Percentiles rank a stretch among this genome's conserved stretches.
phyloP scores from a whole-genome alignment of 2,113 vertebrate genomes.

The Bucco capensis region DNA sequence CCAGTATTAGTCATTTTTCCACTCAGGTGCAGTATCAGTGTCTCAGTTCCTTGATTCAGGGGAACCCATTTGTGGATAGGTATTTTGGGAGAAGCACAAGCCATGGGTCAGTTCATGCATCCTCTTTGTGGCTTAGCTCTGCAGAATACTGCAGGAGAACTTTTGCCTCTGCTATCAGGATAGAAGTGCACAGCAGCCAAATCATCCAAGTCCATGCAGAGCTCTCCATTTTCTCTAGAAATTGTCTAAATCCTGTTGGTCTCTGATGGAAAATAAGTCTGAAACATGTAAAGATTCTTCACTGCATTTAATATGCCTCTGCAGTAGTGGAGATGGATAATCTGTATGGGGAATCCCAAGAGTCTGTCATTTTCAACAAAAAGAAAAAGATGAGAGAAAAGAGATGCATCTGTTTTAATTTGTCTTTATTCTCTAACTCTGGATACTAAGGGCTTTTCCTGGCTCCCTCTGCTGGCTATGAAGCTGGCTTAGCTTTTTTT shows the following conservation, averaged over 20 bases:
- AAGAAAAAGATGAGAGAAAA: neutral
- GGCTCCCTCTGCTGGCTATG: conserved; percentile 66
- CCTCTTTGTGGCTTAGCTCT: neutral
- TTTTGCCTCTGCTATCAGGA: neutral
- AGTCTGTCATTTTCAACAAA: neutral
- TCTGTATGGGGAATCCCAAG: neutral
- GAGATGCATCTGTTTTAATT: neutral
- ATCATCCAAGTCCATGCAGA: neutral
- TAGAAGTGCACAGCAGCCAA: neutral
- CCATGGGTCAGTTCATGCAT: neutral
- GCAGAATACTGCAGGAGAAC: neutral
- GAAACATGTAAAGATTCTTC: neutral
- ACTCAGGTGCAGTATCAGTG: neutral
- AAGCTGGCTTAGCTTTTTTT: neutral
- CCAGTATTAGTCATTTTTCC: neutral
- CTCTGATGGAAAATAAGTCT: neutral
- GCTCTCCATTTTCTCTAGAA: neutral
- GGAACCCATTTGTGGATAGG: neutral
- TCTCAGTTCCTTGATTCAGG: neutral
- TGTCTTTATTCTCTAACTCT: neutral
- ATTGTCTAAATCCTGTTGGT: neutral
- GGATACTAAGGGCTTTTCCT: conserved; percentile 20
- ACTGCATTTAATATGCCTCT: neutral
- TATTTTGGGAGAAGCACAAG: neutral
- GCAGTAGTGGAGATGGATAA: neutral